Evolutionary conservation across 2,113 vertebrate genomes (phyloP), one percentile per base, ranked within the genome.

Genomic region (Strigops habroptila): DNA sequence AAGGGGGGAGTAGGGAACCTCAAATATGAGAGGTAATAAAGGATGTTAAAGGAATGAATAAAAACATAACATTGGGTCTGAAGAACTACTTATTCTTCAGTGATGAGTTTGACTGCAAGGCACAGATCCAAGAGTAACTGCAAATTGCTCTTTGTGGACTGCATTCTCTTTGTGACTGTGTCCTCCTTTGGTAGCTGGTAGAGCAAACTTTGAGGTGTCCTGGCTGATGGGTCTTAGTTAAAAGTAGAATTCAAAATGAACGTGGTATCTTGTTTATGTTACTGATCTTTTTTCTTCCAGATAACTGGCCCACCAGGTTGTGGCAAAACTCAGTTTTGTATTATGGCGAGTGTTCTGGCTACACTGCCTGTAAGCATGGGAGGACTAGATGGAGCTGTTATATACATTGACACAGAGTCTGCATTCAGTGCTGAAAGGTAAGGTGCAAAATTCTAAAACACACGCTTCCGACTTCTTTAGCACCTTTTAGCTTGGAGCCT

Each of bases 401-500:
- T 98, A 78, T 99, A 98, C 86, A 97, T 99, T 4, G 98, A 99
- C 95, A 99, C 98, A 9, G 98, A 98, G 68, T 98, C 98, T 39
- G 98, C 98, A 1, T 99, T 99, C 91, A 98, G 98, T 96, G 98
- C 98, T 81, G 98, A 98, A 96, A 98, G 98, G 98, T 99, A 96
- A 86, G 95, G 57, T 76, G 59, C 13, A 49, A 77, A 75, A 48
- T 62, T 85, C 33, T 68, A 24, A 75, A 84, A n/a, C 52, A 31
- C 4, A 52, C 16, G 3, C 31, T 93, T 82, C 22, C 17, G 85
- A 6, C 51, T 82, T 80, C 37, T 93, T 27, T 73, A 64, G 16
- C 8, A 44, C 30, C 14, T 91, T 84, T 92, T 28, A 7, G 81
- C 64, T 67, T 70, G 43, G 17, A 84, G 18, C 23, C n/a, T n/a